A percentile compares a stretch with the other conserved stretches of the same genome.
Evolutionary conservation across 2,113 vertebrate species (phyloP).

Genomic region (Eulacestoma nigropectus): DNA sequence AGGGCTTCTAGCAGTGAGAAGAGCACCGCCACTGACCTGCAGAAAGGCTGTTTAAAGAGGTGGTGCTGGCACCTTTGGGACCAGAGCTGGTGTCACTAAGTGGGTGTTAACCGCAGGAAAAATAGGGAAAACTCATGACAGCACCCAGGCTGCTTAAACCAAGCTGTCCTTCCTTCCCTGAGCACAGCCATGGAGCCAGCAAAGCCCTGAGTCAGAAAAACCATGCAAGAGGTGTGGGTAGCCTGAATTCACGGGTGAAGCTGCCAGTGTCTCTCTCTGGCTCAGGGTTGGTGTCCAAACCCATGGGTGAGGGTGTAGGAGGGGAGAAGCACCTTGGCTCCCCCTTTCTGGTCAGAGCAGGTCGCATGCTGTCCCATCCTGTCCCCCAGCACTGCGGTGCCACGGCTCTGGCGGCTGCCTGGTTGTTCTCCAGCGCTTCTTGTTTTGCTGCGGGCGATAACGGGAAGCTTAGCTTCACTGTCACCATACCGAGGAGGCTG

Average conservation of each 20-base stretch:
- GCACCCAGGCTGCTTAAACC: background rate
- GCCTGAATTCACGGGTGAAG: background rate
- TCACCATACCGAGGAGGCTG: background rate
- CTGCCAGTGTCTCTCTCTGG: background rate
- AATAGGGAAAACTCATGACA: background rate
- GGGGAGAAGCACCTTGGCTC: background rate
- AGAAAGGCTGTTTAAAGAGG: background rate
- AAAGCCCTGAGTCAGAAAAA: background rate
- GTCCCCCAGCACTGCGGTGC: accelerated
- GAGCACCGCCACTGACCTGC: background rate
- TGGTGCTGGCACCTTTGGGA: background rate
- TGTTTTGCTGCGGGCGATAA: accelerated
- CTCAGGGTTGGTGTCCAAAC: background rate
- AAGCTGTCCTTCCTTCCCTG: background rate
- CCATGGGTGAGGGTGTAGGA: accelerated
- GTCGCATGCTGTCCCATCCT: background rate
- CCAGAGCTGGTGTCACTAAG: background rate
- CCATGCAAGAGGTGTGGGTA: accelerated
- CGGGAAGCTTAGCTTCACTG: background rate
- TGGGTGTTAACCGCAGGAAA: background rate
- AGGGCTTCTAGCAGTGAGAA: background rate
- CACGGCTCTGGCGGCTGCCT: background rate
- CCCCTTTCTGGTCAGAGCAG: background rate
- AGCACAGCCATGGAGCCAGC: background rate
- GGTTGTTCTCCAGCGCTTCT: background rate